Evolutionary conservation across 2,888 invertebrate species (phyloP), one percentile per base, ranked within the genome.

Genomic region (Tetragnatha montana): DNA sequence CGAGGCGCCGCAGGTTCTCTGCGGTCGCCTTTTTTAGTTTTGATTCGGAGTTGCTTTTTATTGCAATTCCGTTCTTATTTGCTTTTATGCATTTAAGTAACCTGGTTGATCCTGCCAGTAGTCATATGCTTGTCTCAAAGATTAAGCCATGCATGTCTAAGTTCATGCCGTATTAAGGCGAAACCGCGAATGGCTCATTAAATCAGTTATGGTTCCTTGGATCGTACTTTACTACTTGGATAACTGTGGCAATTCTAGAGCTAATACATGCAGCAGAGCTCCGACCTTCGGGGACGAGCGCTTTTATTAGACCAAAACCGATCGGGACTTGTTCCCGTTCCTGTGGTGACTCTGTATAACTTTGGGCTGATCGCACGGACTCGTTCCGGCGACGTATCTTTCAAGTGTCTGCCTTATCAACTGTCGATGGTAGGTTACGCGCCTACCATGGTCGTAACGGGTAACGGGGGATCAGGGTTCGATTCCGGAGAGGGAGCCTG

Each of bases 401-500:
- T 92, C 93, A 92, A 93, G 91, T 93, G 92, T 93, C 93, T 93
- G 93, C 93, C 93, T 92, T 93, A 93, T 93, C 93, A 93, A 93
- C 92, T 93, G 83, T 91, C 88, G 95, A 95, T 95, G 95, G 95
- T 95, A 95, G 95, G 94, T 94, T 95, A 94, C 94, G 94, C 93
- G 95, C 94, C 95, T 95, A 95, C 95, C 95, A 95, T 95, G 95
- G 95, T 95, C 94, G 94, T 94, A 94, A 95, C 95, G 95, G 95
- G 95, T 95, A 95, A 95, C 95, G 95, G 95, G 95, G 95, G 95
- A 95, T 95, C 94, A 95, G 95, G 95, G 95, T 95, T 95, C 95
- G 95, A 95, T 95, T 95, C 95, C 95, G 95, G 95, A 95, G 95
- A 95, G 95, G 95, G 95, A 95, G 95, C 95, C 95, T 95, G 95